Evolutionary conservation across 1,140 invertebrate genomes (phyloP).

Genomic region (Drosophila ficusphila): DNA sequence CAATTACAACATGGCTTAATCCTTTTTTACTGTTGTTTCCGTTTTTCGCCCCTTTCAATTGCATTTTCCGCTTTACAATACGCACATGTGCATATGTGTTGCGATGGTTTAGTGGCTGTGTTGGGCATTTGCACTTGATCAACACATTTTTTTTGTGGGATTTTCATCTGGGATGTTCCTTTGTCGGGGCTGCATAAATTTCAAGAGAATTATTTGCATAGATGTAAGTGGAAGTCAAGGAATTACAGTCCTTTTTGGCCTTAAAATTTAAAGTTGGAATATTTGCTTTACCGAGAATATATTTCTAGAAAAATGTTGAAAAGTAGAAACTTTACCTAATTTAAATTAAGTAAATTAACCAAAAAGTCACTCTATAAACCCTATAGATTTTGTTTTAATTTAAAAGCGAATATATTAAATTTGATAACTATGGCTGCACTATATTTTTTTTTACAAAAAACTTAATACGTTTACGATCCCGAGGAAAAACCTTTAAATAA

Average conservation of each 20-base stretch:
- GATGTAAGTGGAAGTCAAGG: no score
- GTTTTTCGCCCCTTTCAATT: conserved; percentile 39
- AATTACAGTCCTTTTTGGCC: neutral
- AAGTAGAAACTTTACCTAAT: no score
- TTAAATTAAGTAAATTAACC: no score
- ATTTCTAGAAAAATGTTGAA: no score
- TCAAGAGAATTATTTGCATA: conserved; percentile 18
- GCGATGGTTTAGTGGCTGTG: conserved; percentile 42
- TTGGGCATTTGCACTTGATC: conserved; percentile 44
- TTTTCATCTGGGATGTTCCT: conserved; percentile 25
- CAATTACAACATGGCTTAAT: conserved; percentile 74
- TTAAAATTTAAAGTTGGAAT: neutral
- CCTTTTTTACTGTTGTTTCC: conserved; percentile 57
- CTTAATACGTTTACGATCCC: neutral
- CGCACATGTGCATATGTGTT: conserved; percentile 15
- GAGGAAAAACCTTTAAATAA: conserved; percentile 6
- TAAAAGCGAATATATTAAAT: no score
- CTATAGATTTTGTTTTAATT: no score
- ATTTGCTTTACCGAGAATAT: no score
- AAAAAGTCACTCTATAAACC: no score
- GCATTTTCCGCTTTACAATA: conserved; percentile 40
- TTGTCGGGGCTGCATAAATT: conserved; percentile 36
- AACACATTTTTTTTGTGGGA: conserved; percentile 33
- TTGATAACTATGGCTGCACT: no score
- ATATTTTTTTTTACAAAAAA: no score